Base-by-base conservation (phyloP, 2,888 invertebrate species). In the Agrilus cyanescens region DNA sequence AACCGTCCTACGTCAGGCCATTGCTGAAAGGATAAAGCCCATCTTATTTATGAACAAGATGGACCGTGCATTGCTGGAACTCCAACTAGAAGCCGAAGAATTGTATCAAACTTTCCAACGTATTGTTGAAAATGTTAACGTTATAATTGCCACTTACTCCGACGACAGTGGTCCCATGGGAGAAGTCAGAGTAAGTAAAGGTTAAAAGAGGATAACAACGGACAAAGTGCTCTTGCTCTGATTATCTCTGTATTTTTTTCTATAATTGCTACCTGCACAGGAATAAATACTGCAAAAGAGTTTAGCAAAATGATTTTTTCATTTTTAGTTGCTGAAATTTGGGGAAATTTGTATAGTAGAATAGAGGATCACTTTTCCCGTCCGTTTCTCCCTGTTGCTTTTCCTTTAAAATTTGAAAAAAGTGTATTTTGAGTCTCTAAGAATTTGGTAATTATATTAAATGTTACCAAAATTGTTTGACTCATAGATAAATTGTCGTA, bases 21-120 rank as follows among this genome's bases (percentile, higher is more conserved):
- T 99, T 63, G 94, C 95, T 50, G 98, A 99, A 74, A 87, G 98
- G 64, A 99, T 99, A 62, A 97, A 96, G 84, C 98, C 99, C 44
- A 91, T 99, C 56, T 76, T 99, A 59, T 98, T 99, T 85, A 97
- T 99, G 97, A 99, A 99, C 87, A 99, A 99, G 75, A 97, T 99
- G 97, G 99, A 99, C 76, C 87, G 98, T 57, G 98, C 98, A 55
- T 77, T 99, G 46, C 75, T 98, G 32, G 98, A 98, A 70, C 74
- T 99, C 63, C 97, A 99, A 66, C 72, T 97, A 58, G 96, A 91
- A 48, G 81, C 87, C 51, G 98, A 99, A 70, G 94, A 95, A 65
- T 76, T 99, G 43, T 98, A 91, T 73, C 98, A 98, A 72, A 95
- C 91, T 59, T 98, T 98, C 84, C 95, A 95, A 72, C 88, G 97